Conservation (phyloP, 2,797 vertebrate species). For the Coracias cyanogaster region DNA sequence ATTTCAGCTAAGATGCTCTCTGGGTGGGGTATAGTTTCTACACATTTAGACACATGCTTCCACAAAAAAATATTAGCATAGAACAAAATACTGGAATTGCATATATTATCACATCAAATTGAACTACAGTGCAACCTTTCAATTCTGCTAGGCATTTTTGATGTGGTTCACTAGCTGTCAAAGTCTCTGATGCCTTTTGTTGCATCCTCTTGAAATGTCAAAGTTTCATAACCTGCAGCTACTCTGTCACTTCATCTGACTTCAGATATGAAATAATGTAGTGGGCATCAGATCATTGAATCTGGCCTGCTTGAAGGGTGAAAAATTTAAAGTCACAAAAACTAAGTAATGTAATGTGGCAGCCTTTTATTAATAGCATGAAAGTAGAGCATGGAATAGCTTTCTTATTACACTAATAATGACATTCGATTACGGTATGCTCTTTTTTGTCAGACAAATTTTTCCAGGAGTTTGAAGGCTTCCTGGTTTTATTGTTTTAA, state of each 20-base stretch:
- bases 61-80: background rate
- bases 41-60: background rate
- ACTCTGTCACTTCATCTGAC: conserved; percentile 55
- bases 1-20: background rate
- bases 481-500: background rate
- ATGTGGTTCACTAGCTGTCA: background rate
- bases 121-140: background rate
- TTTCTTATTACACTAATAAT: conserved; percentile 47
- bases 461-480: background rate
- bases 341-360: conserved; percentile 22
- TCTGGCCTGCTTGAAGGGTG: conserved; percentile 24
- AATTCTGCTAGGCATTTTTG: background rate
- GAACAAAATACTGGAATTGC: background rate
- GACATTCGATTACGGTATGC: background rate
- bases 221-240: conserved; percentile 25
- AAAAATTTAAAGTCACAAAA: conserved; percentile 36
- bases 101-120: background rate
- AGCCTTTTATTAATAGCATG: conserved; percentile 50
- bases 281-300: conserved; percentile 24
- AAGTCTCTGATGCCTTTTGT: conserved; percentile 25
- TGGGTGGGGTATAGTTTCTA: background rate
- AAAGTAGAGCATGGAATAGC: conserved; percentile 51
- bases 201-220: conserved; percentile 1
- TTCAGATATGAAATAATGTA: conserved; percentile 13
- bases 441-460: background rate